These are phyloP conservation scores for Phymorhynchus buccinoides DNA, from an alignment of 1,140 invertebrate species.

Conservation along the genomic window DNA sequence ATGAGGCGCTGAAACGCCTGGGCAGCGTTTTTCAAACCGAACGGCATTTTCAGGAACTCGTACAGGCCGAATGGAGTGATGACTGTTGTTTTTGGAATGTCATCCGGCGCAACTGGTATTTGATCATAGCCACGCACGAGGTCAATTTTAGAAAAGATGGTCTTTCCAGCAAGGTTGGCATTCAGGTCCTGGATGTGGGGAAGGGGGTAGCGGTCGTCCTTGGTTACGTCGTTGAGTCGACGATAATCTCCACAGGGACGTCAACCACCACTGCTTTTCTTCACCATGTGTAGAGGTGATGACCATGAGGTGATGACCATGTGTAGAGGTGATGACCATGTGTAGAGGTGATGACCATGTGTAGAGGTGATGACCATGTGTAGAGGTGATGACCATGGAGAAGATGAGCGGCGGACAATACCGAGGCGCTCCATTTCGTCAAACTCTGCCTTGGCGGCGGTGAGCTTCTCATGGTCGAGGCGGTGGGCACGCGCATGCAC, in stretches of 20 bases:
- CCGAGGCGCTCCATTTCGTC: background rate
- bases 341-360: too few relatives aligned
- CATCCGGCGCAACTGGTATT: slow-evolving; percentile 40
- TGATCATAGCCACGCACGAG: slow-evolving; percentile 46
- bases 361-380: too few relatives aligned
- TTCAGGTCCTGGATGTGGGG: slow-evolving; percentile 38
- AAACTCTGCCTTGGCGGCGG: background rate
- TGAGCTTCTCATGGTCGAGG: slow-evolving; percentile 15
- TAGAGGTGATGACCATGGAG: slow-evolving; percentile 72
- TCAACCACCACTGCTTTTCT: slow-evolving; percentile 70
- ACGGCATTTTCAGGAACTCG: slow-evolving; percentile 48
- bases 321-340: too few relatives aligned
- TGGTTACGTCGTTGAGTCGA: slow-evolving; percentile 70
- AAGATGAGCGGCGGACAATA: background rate
- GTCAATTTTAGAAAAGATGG: slow-evolving; percentile 48
- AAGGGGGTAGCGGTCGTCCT: slow-evolving; percentile 43
- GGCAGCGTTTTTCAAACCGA: slow-evolving; percentile 36
- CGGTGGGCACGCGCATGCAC: background rate
- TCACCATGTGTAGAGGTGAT: too few relatives aligned
- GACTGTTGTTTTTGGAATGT: slow-evolving; percentile 48
- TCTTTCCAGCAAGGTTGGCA: slow-evolving; percentile 19
- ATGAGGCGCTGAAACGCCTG: slow-evolving; percentile 36
- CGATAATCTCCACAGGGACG: slow-evolving; percentile 74
- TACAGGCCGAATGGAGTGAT: slow-evolving; percentile 51
- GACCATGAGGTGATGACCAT: too few relatives aligned